Base-by-base conservation (phyloP, 2,113 vertebrate species). In the Ahaetulla prasina region DNA sequence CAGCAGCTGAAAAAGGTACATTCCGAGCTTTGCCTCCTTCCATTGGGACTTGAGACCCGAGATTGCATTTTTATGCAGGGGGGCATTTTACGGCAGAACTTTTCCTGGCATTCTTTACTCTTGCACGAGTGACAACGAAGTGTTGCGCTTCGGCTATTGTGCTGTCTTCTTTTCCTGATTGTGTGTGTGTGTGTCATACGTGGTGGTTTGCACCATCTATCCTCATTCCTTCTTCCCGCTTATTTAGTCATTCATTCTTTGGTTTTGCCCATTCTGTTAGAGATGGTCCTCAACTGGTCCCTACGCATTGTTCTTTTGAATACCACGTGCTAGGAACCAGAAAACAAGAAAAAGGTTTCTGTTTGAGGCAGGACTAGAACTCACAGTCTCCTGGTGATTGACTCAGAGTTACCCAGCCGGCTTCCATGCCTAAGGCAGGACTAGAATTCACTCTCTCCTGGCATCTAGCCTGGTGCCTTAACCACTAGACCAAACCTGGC, bases 1-100 rank as follows among this genome's bases (percentile, higher is more conserved):
- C 99, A 99, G 96, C 99, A 99, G 90, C 97, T 99, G 91, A 99
- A 99, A 95, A 99, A 99, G 98, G 99, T 99, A 97, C 94, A 92
- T 91, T 8, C 10, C 60, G 52, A 35, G 94, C 93, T 90, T 8
- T 14, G 88, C 57, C 3, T 0, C 18, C 2, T 12, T 0, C 10
- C 12, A 4, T 90, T 94, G 94, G 8, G 4, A 25, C 25, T 35
- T 2, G 18, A 16, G 43, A 39, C 7, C 11, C 0, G 0, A 0
- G 2, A 0, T 5, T 20, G 55, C 52, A 11, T 3, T 47, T 68
- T 14, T 47, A 30, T 4, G 0, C 35, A 22, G 30, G 30, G 30
- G n/a, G 5, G 1, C 30, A 10, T 30, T 39, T 90, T 43, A 14
- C 16, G 10, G 2, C 5, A 22, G 23, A 25, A 84, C 43, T 10